Percentiles rank a stretch among this genome's conserved stretches.
These are phyloP conservation scores for Alcis repandata DNA, from an alignment of 2,888 invertebrate species.

Conservation along the genomic window DNA sequence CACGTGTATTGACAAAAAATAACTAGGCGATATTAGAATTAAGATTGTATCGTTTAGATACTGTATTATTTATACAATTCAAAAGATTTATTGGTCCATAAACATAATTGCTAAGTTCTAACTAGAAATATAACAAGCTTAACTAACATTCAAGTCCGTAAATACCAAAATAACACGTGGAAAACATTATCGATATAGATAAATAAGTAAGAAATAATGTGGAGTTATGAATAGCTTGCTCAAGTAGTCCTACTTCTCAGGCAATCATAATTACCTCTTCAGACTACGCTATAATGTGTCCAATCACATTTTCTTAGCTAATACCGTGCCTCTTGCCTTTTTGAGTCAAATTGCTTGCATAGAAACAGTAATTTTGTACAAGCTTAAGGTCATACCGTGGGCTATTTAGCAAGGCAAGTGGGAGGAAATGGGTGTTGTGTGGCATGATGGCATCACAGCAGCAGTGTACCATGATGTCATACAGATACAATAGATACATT, in stretches of 20 bases:
- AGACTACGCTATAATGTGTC: neutral
- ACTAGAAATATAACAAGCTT: no score
- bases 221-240: constrained; percentile 25
- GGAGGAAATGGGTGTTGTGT: no score
- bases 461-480: no score
- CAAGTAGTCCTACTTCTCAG: constrained; percentile 24
- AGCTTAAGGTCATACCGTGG: no score
- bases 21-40: constrained; percentile 8
- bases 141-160: no score
- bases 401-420: no score
- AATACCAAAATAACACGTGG: neutral
- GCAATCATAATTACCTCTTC: constrained; percentile 25
- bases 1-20: constrained; percentile 22
- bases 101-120: neutral
- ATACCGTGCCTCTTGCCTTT: no score
- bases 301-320: no score
- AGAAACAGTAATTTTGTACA: no score
- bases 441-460: no score
- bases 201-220: neutral
- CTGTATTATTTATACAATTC: neutral
- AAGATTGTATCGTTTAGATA: neutral
- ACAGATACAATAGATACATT: no score
- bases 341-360: no score
- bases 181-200: neutral
- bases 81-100: neutral